These are phyloP conservation scores for Cercopithecus mona DNA, from an alignment of 2,113 vertebrate genomes.

Conservation along the genomic window DNA sequence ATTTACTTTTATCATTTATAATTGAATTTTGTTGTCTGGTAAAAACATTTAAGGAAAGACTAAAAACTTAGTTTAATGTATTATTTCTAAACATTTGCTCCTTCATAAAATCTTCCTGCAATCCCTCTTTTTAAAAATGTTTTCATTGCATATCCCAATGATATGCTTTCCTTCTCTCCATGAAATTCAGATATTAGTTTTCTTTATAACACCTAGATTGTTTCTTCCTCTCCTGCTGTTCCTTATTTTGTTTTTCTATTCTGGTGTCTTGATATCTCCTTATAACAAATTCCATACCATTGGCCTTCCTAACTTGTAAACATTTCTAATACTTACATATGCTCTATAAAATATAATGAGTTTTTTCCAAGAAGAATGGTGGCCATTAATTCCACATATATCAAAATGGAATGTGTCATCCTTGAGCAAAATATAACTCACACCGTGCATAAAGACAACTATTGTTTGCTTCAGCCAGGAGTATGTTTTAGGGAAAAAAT, in stretches of 20 bases:
- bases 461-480: conserved; percentile 42
- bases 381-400: conserved; percentile 31
- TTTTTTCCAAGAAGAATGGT: not conserved
- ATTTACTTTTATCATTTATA: not conserved
- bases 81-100: not conserved
- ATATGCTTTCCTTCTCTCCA: not conserved
- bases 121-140: not conserved
- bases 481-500: conserved; percentile 13
- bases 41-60: not conserved
- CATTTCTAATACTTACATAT: conserved; percentile 13
- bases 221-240: not conserved
- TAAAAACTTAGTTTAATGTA: not conserved
- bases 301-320: conserved; percentile 15
- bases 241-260: not conserved
- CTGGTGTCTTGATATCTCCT: not conserved
- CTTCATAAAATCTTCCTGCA: not conserved
- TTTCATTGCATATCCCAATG: not conserved
- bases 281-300: not conserved
- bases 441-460: not conserved
- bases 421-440: not conserved
- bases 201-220: not conserved
- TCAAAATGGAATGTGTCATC: not conserved
- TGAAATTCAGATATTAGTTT: not conserved
- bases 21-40: not conserved
- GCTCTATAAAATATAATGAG: conserved; percentile 41